phyloP scores from a whole-genome alignment of 2,113 vertebrate genomes.

The Muscicapa adusta region DNA sequence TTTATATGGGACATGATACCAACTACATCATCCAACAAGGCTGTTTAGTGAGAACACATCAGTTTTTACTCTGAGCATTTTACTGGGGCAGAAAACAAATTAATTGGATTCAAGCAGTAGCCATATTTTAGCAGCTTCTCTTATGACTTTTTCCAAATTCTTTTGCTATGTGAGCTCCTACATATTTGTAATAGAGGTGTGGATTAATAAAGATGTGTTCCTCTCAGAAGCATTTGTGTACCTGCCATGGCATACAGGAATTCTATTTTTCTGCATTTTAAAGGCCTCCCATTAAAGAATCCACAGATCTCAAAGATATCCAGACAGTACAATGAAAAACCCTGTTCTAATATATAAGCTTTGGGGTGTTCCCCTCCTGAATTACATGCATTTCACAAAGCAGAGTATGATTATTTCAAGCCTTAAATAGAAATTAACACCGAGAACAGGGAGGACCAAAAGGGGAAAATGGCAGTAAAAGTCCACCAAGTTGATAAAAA shows the following conservation, averaged over 20 bases:
- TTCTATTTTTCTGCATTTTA: not conserved
- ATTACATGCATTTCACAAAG: not conserved
- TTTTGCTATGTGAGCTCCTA: not conserved
- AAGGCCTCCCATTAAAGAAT: not conserved
- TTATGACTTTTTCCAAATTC: not conserved
- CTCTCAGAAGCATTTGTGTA: not conserved
- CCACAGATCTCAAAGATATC: not conserved
- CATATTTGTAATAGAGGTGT: not conserved
- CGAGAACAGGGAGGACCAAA: not conserved
- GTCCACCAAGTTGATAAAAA: not conserved
- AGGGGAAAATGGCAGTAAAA: not conserved
- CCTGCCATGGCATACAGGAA: not conserved
- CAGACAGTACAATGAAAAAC: not conserved
- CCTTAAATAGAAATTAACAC: not conserved
- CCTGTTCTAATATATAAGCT: not conserved
- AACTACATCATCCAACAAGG: not conserved
- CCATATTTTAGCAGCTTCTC: not conserved
- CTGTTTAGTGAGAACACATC: not conserved
- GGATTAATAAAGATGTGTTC: rapidly evolving
- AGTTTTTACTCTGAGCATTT: not conserved
- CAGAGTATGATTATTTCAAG: not conserved
- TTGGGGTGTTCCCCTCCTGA: not conserved
- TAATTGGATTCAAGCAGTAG: not conserved
- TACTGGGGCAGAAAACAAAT: not conserved
- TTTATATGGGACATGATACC: not conserved